Base-by-base conservation (phyloP, 2,113 vertebrate species). In the Menura novaehollandiae region DNA sequence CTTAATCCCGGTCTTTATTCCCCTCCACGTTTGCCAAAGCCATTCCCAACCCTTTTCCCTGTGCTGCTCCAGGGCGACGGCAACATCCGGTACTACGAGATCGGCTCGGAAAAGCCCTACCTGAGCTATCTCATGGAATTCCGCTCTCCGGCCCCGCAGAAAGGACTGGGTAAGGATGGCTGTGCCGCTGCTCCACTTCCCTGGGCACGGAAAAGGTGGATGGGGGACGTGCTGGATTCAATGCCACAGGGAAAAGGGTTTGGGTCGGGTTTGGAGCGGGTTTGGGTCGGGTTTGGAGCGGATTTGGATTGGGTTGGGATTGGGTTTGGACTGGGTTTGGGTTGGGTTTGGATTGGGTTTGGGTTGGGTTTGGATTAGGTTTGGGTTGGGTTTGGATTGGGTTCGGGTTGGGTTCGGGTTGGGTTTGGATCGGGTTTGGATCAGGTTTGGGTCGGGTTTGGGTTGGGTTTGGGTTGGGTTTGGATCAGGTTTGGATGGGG, bases 51-150 rank as follows among this genome's bases (percentile, higher is more conserved):
- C n/a, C 80, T 67, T 7, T 37, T 68, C 58, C 33, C 47, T 6
- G n/a, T 9, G 2, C 49, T 37, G 1, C 46, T 20, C 39, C 97
- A 99, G 99, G 99, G 99, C 0, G 99, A 99, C 0, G 99, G 99
- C 23, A 99, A 99, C 97, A 99, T 99, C 91, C 98, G 99, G 12
- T 99, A 99, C 97, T 99, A 99, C 7, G 99, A 99, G 98, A 98
- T 99, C 13, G 98, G 98, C 91, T 98, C 98, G 0, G 99, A 99
- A 94, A 99, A 99, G 98, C 99, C 99, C 47, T 99, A 98, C 97
- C 80, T 99, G 93, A 99, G 98, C 51, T 99, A 99, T 78, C 98
- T 99, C 51, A 99, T 99, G 99, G 99, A 99, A 98, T 99, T 99
- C 92, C 98, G 99, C 82, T 99, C 99, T 5, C 99, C 99, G 0